Percentiles rank a stretch among this genome's conserved stretches.
Evolutionary conservation across 2,888 invertebrate species (phyloP).

Genomic region (Drosophila silvestris): DNA sequence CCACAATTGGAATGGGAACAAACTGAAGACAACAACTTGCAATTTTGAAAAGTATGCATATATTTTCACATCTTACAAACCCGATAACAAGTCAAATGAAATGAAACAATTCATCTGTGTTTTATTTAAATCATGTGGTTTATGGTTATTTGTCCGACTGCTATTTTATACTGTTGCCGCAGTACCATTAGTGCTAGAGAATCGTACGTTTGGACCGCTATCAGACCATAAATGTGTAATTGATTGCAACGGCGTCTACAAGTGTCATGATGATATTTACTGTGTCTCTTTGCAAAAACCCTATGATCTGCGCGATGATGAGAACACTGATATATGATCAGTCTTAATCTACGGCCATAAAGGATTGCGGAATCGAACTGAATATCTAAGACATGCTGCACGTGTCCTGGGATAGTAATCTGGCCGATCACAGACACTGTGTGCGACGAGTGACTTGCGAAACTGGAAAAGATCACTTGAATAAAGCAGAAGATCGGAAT

Average conservation of each 20-base stretch:
- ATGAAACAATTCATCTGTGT: not conserved
- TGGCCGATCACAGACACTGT: constrained; percentile 37
- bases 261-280: accelerated
- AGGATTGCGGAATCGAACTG: constrained; percentile 54
- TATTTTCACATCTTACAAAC: not conserved
- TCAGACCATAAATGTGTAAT: not conserved
- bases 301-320: constrained; percentile 1
- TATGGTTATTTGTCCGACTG: not conserved
- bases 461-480: not conserved
- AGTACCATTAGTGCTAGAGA: no score
- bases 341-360: constrained; percentile 38
- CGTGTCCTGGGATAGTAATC: constrained; percentile 22
- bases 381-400: constrained; percentile 29
- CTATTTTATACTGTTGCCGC: not conserved
- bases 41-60: not conserved
- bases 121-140: not conserved
- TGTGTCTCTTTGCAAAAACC: not conserved
- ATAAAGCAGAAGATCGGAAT: not conserved
- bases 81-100: no score
- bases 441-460: not conserved
- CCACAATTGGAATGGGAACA: constrained; percentile 14
- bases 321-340: accelerated
- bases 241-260: not conserved
- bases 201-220: no score
- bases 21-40: not conserved